phyloP scores from a whole-genome alignment of 2,113 vertebrate species.

The Nothoprocta pentlandii region DNA sequence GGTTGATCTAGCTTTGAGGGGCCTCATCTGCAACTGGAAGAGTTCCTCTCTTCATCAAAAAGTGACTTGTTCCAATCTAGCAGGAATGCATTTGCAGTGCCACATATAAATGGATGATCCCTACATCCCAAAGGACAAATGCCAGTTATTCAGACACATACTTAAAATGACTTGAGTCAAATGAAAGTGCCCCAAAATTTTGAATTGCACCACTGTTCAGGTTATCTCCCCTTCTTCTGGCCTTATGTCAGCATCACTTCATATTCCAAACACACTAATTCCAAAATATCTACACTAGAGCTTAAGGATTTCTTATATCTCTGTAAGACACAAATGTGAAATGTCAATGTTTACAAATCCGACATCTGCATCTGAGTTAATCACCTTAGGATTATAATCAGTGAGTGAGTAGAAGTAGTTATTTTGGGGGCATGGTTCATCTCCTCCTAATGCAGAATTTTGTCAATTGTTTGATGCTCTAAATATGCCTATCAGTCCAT shows the following conservation, averaged over 20 bases:
- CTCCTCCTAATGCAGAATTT: constrained; percentile 23
- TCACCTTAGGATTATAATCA: constrained; percentile 56
- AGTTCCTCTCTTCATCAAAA: not conserved
- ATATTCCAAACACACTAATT: constrained; percentile 26
- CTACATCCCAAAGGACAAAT: not conserved
- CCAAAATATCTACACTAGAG: constrained; percentile 57
- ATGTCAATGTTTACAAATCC: constrained; percentile 53
- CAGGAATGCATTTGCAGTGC: not conserved
- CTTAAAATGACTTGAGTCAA: constrained; percentile 12
- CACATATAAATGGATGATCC: not conserved
- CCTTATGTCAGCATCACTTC: constrained; percentile 22
- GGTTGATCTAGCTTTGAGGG: not conserved
- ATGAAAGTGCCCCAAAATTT: not conserved
- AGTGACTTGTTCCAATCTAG: not conserved
- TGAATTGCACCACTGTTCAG: not conserved
- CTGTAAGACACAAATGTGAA: constrained; percentile 47
- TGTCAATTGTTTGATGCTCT: constrained; percentile 6
- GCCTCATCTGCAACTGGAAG: not conserved
- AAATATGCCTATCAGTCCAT: constrained; percentile 25
- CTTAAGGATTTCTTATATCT: constrained; percentile 62
- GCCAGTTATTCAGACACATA: not conserved
- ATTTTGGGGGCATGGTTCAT: constrained; percentile 22
- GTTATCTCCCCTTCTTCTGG: constrained; percentile 24
- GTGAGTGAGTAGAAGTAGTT: not conserved
- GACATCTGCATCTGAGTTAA: constrained; percentile 34